These are phyloP conservation scores for Micrasema longulum DNA, from an alignment of 1,140 invertebrate genomes.

Conservation along the genomic window DNA sequence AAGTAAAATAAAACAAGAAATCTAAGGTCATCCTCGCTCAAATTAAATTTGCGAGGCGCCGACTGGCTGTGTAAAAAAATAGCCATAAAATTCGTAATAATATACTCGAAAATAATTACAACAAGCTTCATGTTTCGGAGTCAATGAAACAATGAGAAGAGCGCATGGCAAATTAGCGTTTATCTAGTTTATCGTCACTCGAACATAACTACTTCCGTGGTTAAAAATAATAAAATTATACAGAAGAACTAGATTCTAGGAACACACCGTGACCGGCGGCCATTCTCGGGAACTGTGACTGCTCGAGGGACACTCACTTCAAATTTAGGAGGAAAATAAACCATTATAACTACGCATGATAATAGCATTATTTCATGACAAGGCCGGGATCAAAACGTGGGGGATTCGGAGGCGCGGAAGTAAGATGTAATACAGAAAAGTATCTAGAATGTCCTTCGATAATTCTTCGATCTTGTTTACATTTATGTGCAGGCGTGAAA, in stretches of 20 bases:
- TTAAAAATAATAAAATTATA: conserved; percentile 15
- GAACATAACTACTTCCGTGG: conserved; percentile 4
- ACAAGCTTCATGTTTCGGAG: background rate
- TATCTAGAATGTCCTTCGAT: background rate
- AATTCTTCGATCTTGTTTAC: background rate
- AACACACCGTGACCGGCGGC: conserved; percentile 10
- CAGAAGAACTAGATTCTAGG: conserved; percentile 12
- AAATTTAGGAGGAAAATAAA: background rate
- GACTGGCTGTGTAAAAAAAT: background rate
- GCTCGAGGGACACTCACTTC: background rate
- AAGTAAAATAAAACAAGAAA: background rate
- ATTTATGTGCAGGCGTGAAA: background rate
- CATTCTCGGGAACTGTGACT: background rate
- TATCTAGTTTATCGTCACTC: conserved; percentile 11
- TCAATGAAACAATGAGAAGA: conserved; percentile 17
- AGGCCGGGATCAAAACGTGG: too few species aligned
- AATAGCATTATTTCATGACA: too few species aligned
- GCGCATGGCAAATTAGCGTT: conserved; percentile 3
- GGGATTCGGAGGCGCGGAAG: too few species aligned
- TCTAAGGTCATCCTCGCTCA: background rate
- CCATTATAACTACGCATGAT: too few species aligned
- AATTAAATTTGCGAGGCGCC: background rate
- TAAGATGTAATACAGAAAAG: background rate
- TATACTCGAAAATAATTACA: background rate
- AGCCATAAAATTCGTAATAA: background rate